Evolutionary conservation across 1,140 invertebrate genomes (phyloP), one percentile per base, ranked within the genome.

Genomic region (Penaeus vannamei): DNA sequence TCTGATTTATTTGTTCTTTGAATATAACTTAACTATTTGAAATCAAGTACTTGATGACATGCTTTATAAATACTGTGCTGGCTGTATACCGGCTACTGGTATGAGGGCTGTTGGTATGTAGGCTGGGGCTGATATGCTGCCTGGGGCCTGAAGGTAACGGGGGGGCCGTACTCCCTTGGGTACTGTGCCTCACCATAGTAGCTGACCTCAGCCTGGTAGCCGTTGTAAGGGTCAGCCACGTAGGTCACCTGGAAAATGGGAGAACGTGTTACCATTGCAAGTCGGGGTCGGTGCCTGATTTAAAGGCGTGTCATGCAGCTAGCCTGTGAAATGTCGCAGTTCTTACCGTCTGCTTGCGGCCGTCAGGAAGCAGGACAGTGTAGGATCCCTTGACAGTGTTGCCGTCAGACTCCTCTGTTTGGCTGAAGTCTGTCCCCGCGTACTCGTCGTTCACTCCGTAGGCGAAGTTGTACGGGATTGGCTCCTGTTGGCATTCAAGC

Each of bases 281-380:
- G 10, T 53, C 14, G 53, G 14, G 53, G 53, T 14, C 10, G 53
- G 12, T 53, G 53, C 17, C 17, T 12, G 12, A 10, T 53, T 53
- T 53, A 94, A 19, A 96, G 96, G 81, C 96, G 94, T 93, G 22
- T 96, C 93, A 76, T 29, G 69, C 19, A 19, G 10, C 8, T 76
- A 5, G 10, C 19, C 36, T 17, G 26, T 17, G 14, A 14, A 29
- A 29, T 29, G 5, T 76, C 19, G 26, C 17, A 53, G 53, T 17
- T 10, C 61, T 88, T 64, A 42, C 96, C 96, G 92, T 97, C 69
- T 91, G 91, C 69, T 83, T 61, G 17, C 91, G 91, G 29, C 91
- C 91, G 81, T 92, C 91, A 69, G 92, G 92, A 29, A 92, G 91
- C 36, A 86, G 80, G 53, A 92, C 92, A 19, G 82, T 83, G 90